Evolutionary conservation across 2,797 vertebrate genomes (phyloP).

Genomic region (Rhinogobio ventralis): DNA sequence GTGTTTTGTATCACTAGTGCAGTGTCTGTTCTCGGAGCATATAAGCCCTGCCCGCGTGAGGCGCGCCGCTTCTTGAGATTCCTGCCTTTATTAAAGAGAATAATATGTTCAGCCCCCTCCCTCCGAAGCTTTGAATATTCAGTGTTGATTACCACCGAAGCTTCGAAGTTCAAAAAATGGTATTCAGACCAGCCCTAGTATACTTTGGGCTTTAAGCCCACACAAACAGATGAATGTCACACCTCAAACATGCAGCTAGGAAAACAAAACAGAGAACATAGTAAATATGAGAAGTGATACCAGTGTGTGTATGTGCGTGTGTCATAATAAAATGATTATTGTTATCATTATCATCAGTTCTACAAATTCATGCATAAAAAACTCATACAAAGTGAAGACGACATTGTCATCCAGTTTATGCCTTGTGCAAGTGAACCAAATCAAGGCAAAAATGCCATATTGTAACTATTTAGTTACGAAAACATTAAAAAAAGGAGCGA

Average conservation of each 20-base stretch:
- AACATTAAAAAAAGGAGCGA: too few relatives aligned
- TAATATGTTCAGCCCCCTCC: too few relatives aligned
- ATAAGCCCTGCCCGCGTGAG: too few relatives aligned
- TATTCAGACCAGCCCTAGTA: too few relatives aligned
- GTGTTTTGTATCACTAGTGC: too few relatives aligned
- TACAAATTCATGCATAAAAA: not conserved
- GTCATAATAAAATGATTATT: slow-evolving; percentile 1
- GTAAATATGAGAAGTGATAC: slow-evolving; percentile 22
- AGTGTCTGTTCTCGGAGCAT: too few relatives aligned
- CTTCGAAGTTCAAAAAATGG: too few relatives aligned
- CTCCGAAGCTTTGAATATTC: too few relatives aligned
- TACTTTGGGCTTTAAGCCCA: not conserved
- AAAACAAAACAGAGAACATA: not conserved
- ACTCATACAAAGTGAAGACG: not conserved
- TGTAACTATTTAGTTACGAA: not conserved
- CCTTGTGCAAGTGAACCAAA: slow-evolving; percentile 2
- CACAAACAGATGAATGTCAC: slow-evolving; percentile 15
- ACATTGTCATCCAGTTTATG: not conserved
- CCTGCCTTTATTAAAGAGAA: too few relatives aligned
- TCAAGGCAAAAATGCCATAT: not conserved
- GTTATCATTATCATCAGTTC: not conserved
- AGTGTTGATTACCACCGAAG: too few relatives aligned
- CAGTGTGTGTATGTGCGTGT: too few relatives aligned
- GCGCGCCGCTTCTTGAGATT: too few relatives aligned
- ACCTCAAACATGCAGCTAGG: not conserved